These are phyloP conservation scores for Siderastrea radians DNA, from an alignment of 92 coral and sea anemone species.

Conservation along the genomic window DNA sequence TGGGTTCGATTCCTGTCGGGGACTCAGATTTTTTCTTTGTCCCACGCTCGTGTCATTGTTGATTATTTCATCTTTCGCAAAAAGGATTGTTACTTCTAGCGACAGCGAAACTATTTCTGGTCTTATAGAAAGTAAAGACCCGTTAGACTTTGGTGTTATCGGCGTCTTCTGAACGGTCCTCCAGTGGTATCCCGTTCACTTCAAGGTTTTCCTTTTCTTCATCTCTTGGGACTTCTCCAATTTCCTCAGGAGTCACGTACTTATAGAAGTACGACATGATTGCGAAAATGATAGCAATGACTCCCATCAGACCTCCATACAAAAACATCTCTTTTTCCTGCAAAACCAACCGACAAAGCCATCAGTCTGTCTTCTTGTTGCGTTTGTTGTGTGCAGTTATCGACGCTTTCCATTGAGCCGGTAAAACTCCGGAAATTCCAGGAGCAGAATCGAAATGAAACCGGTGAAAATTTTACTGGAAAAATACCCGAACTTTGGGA, in stretches of 20 bases:
- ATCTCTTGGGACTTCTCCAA: constrained; percentile 20
- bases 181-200: constrained; percentile 63
- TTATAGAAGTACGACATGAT: constrained; percentile 88
- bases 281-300: constrained; percentile 80
- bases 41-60: too few species aligned
- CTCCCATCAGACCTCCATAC: constrained; percentile 92
- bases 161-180: constrained; percentile 38
- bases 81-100: background rate
- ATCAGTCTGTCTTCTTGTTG: background rate
- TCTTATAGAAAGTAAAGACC: background rate
- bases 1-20: too few species aligned
- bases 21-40: too few species aligned
- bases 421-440: too few species aligned
- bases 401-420: too few species aligned
- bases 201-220: constrained; percentile 45
- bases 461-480: too few species aligned
- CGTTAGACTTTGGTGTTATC: constrained; percentile 37
- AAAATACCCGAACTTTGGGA: too few species aligned
- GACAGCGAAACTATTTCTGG: background rate
- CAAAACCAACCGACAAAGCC: background rate
- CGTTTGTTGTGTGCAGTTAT: too few species aligned
- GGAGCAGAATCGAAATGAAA: too few species aligned
- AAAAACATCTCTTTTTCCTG: constrained; percentile 92
- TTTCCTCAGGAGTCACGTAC: constrained; percentile 78
- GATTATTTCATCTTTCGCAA: too few species aligned